These are phyloP conservation scores for Heliconius ethilla DNA, from an alignment of 2,888 invertebrate genomes.

Conservation along the genomic window DNA sequence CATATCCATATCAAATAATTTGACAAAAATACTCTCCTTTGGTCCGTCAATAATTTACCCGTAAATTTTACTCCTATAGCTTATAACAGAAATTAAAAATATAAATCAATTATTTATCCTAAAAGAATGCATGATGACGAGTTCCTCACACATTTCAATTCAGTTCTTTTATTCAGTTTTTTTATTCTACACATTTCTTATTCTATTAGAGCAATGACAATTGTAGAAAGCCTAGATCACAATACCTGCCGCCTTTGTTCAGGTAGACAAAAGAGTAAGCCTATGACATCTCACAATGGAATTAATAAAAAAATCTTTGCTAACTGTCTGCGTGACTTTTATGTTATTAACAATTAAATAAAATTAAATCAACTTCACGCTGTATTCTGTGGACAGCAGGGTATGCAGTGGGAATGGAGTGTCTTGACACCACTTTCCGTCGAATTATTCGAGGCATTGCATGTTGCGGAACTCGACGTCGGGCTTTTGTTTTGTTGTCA, in stretches of 20 bases:
- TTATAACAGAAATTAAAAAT: not conserved
- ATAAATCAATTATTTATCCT: not conserved
- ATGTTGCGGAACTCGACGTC: too few relatives aligned
- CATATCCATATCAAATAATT: not conserved
- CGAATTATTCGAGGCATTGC: too few relatives aligned
- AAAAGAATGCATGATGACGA: not conserved
- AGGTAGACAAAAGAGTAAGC: constrained; percentile 8
- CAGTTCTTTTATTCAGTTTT: too few relatives aligned
- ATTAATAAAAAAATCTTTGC: not conserved
- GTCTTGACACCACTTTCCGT: too few relatives aligned
- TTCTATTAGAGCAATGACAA: not conserved
- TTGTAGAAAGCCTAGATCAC: constrained; percentile 7
- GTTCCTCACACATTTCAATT: too few relatives aligned
- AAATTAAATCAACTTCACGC: too few relatives aligned
- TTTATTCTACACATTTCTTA: not conserved
- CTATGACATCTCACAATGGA: not conserved
- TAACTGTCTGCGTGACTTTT: not conserved
- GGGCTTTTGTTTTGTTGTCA: too few relatives aligned
- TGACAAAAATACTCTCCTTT: not conserved
- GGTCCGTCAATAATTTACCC: not conserved
- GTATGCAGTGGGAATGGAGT: too few relatives aligned
- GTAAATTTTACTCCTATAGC: not conserved
- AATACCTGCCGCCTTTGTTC: constrained; percentile 3
- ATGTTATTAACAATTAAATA: not conserved
- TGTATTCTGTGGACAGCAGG: too few relatives aligned